These are phyloP conservation scores for Xylota sylvarum DNA, from an alignment of 2,888 invertebrate genomes.

Conservation along the genomic window DNA sequence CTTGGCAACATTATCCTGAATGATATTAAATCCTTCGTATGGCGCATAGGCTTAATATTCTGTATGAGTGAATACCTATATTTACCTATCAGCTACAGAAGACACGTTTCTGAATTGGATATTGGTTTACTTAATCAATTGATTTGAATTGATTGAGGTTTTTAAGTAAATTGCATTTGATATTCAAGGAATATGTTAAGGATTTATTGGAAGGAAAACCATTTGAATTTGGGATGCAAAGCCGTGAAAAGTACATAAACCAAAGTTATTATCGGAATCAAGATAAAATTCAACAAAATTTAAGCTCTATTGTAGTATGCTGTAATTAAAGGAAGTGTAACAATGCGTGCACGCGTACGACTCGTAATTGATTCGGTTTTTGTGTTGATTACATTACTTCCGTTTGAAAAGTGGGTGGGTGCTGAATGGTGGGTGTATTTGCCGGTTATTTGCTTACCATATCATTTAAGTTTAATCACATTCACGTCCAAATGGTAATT, in stretches of 20 bases:
- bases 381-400: neutral
- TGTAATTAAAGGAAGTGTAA: neutral
- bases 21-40: conserved; percentile 18
- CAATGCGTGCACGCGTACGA: neutral
- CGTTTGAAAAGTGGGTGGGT: neutral
- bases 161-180: conserved; percentile 18
- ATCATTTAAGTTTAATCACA: neutral
- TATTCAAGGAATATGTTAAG: conserved; percentile 2
- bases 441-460: neutral
- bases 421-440: neutral
- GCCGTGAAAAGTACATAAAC: neutral
- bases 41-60: neutral
- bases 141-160: conserved; percentile 5
- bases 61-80: neutral
- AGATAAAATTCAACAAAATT: neutral
- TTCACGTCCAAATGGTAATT: conserved; percentile 8
- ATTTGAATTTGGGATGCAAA: neutral
- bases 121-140: neutral
- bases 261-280: neutral
- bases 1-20: conserved; percentile 10
- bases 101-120: neutral
- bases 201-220: neutral
- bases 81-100: neutral
- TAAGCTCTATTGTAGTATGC: neutral
- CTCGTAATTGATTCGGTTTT: neutral